These are phyloP conservation scores for Watsonalla binaria DNA, from an alignment of 2,888 invertebrate species.

Conservation along the genomic window DNA sequence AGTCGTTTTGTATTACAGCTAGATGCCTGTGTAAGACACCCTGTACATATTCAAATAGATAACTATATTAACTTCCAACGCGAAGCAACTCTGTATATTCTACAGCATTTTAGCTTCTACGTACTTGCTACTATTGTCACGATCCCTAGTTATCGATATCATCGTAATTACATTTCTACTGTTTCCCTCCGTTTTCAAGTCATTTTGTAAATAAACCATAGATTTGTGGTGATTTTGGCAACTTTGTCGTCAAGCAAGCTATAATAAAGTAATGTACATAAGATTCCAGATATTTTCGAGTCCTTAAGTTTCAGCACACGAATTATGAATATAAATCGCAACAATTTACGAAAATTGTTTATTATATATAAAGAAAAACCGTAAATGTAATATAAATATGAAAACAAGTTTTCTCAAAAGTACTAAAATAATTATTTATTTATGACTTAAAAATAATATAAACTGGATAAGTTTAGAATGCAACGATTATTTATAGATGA, in stretches of 20 bases:
- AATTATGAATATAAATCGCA: neutral
- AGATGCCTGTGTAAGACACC: constrained; percentile 53
- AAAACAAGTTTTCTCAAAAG: constrained; percentile 19
- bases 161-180: constrained; percentile 28
- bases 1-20: constrained; percentile 31
- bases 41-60: constrained; percentile 45
- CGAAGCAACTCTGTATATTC: constrained; percentile 60
- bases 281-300: too few relatives aligned
- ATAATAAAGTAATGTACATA: too few relatives aligned
- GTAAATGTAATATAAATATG: constrained; percentile 19
- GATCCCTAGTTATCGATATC: constrained; percentile 56
- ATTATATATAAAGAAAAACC: constrained; percentile 11
- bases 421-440: constrained; percentile 18
- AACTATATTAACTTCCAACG: constrained; percentile 32
- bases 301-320: too few relatives aligned
- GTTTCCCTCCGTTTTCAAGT: constrained; percentile 16
- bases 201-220: constrained; percentile 3
- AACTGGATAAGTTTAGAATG: neutral
- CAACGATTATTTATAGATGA: neutral
- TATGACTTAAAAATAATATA: constrained; percentile 23
- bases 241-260: too few relatives aligned
- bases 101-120: constrained; percentile 68
- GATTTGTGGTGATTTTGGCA: neutral
- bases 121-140: constrained; percentile 74
- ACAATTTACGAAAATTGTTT: constrained; percentile 3